These are phyloP conservation scores for Tarsius wallacei DNA, from an alignment of 2,797 vertebrate species.

Conservation along the genomic window DNA sequence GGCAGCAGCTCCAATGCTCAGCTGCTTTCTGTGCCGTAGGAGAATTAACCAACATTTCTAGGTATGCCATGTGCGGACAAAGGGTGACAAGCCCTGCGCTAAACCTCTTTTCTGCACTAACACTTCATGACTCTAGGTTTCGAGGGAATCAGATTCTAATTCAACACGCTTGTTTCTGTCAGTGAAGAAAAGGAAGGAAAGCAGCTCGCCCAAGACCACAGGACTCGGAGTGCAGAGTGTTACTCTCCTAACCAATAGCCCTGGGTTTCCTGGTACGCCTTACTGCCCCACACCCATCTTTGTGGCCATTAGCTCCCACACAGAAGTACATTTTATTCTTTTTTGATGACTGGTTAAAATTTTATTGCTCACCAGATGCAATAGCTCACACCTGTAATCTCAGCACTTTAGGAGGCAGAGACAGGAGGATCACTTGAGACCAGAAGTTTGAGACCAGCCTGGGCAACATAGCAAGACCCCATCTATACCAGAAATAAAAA, in stretches of 20 bases:
- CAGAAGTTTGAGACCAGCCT: no score
- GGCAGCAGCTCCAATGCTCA: neutral
- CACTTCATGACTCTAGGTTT: neutral
- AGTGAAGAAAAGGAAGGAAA: neutral
- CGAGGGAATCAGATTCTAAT: neutral
- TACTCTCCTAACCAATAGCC: neutral
- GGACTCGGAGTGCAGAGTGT: accelerated
- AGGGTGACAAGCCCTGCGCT: neutral
- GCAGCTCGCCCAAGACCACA: accelerated
- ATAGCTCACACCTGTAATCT: no score
- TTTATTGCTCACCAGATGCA: neutral
- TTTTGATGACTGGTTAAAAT: neutral
- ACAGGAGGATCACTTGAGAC: no score
- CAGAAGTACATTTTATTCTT: neutral
- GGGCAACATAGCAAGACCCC: no score
- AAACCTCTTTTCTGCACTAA: neutral
- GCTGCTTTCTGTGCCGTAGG: neutral
- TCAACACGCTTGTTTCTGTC: neutral
- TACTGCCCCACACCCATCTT: no score
- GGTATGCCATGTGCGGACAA: neutral
- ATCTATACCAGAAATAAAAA: no score
- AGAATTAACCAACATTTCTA: no score
- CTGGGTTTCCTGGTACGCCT: neutral
- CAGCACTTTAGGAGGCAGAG: no score
- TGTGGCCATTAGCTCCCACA: neutral